These are phyloP conservation scores for Pygoscelis antarcticus DNA, from an alignment of 2,113 vertebrate genomes.

Conservation along the genomic window DNA sequence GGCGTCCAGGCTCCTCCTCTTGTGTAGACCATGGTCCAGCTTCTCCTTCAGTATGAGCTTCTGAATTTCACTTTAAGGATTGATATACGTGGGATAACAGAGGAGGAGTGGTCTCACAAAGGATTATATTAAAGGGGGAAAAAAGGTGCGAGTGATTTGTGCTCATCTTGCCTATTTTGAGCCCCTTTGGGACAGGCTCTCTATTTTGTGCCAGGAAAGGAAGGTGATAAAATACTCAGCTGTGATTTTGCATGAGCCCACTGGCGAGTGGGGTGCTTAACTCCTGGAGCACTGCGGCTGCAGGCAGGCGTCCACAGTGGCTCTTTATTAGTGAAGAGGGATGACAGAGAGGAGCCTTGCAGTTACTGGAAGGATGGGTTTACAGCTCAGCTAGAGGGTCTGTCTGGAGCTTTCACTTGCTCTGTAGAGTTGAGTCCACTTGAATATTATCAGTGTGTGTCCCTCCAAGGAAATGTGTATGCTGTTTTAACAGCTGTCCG, in stretches of 20 bases:
- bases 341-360: background rate
- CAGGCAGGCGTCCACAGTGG: accelerated
- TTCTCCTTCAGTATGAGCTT: background rate
- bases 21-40: background rate
- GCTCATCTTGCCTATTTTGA: background rate
- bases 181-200: background rate
- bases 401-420: background rate
- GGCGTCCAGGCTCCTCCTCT: background rate
- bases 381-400: background rate
- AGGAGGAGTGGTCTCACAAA: background rate
- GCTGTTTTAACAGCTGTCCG: background rate
- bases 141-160: background rate
- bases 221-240: background rate
- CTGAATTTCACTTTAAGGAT: background rate
- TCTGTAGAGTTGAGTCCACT: accelerated
- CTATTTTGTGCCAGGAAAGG: background rate
- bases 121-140: background rate
- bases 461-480: background rate
- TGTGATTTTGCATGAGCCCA: accelerated
- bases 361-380: background rate
- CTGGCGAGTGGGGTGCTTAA: background rate
- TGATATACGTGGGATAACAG: background rate
- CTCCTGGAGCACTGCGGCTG: background rate
- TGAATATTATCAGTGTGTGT: background rate
- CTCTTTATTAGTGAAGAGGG: background rate